phyloP scores from a whole-genome alignment of 1,140 invertebrate species.

The Oppia nitens region DNA sequence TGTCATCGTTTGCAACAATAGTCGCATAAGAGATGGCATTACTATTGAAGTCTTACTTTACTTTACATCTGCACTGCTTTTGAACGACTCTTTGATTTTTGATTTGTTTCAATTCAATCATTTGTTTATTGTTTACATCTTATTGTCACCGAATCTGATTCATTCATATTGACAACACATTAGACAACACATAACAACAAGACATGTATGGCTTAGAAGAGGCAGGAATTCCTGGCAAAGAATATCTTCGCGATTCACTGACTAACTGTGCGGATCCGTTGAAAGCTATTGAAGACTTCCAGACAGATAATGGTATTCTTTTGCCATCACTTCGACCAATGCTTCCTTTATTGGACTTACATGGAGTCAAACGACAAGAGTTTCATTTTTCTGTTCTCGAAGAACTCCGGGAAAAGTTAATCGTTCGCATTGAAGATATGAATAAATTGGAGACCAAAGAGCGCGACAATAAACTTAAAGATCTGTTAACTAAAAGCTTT shows the following conservation, averaged over 20 bases:
- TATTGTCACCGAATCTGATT: too few relatives aligned
- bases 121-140: too few relatives aligned
- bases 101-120: too few relatives aligned
- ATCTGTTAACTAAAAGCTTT: constrained; percentile 79
- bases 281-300: constrained; percentile 93
- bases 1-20: too few relatives aligned
- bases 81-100: too few relatives aligned
- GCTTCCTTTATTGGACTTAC: constrained; percentile 79
- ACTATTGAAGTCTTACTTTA: too few relatives aligned
- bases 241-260: constrained; percentile 69
- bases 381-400: constrained; percentile 90
- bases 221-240: constrained; percentile 74
- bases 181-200: too few relatives aligned
- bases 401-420: constrained; percentile 72
- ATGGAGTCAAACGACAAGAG: constrained; percentile 73
- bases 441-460: constrained; percentile 44
- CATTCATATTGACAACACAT: too few relatives aligned
- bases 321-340: constrained; percentile 80
- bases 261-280: constrained; percentile 89
- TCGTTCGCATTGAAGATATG: constrained; percentile 71
- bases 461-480: constrained; percentile 70
- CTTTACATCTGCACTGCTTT: too few relatives aligned
- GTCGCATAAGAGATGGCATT: too few relatives aligned
- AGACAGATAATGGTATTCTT: constrained; percentile 49
- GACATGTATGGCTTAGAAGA: constrained; percentile 58